These are phyloP conservation scores for Clitarchus hookeri DNA, from an alignment of 2,888 invertebrate species.

Conservation along the genomic window DNA sequence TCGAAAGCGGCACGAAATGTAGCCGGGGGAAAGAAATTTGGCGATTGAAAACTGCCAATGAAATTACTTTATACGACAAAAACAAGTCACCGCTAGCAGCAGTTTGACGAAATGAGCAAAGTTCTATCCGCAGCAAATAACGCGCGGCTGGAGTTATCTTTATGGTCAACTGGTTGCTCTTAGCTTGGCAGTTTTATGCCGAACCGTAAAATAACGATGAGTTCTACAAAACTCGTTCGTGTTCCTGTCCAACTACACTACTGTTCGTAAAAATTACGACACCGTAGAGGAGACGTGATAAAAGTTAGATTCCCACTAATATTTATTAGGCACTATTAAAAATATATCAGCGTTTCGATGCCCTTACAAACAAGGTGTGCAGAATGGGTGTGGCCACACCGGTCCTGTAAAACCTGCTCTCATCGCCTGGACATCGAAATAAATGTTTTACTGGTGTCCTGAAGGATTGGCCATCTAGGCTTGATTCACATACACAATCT, in stretches of 20 bases:
- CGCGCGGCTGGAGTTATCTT: not conserved
- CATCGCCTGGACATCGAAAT: no score
- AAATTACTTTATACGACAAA: not conserved
- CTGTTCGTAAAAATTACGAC: not conserved
- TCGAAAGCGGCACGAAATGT: not conserved
- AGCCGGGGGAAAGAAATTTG: not conserved
- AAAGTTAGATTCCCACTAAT: no score
- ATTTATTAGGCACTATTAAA: no score
- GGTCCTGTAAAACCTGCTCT: no score
- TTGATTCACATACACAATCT: no score
- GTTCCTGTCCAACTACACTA: not conserved
- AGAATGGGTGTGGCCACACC: no score
- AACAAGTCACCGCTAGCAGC: not conserved
- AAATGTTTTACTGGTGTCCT: no score
- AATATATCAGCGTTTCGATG: no score
- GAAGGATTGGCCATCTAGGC: no score
- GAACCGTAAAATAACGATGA: not conserved
- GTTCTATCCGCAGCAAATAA: not conserved
- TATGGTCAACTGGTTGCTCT: not conserved
- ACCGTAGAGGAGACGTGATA: no score
- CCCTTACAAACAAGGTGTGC: no score
- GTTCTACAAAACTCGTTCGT: not conserved
- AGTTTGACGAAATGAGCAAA: not conserved
- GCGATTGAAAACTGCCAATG: not conserved
- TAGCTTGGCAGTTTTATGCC: not conserved